Evolutionary conservation across 2,113 vertebrate species (phyloP), one percentile per base, ranked within the genome.

Genomic region (Paradisaea rubra): DNA sequence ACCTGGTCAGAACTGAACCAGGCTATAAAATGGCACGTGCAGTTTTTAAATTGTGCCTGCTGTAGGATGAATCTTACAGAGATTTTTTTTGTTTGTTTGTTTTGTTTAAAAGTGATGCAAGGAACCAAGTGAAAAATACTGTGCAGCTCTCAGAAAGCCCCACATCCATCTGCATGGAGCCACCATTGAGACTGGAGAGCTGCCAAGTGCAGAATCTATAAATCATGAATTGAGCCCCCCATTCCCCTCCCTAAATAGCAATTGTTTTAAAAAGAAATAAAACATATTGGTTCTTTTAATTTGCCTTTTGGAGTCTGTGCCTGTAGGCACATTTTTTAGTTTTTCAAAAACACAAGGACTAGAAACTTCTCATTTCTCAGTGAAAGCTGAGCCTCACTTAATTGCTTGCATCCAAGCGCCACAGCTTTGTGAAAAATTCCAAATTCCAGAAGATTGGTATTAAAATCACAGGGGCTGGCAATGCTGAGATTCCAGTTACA

Each of bases 221-320:
- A 95, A 96, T 86, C 90, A 90, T 86, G 56, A 95, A 66, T 21
- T 16, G 28, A 79, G 24, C 39, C 66, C 70, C 30, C 15, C 64
- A 27, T 54, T 91, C 76, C 68, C 4, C 2, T 93, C 72, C 47
- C 76, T 88, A 94, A 91, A 80, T 90, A 59, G 41, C 85, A 88
- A 91, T 93, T 93, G 94, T 93, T 91, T 95, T 91, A 81, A 66
- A 83, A 91, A 93, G 80, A 90, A 93, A 79, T 80, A 91, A 88
- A 83, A 49, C 79, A 88, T 77, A 93, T 95, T 91, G 64, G 85
- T 91, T 93, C 60, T 95, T 91, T 86, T 93, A 97, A 96, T 71
- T 77, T 88, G 82, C 88, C 90, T 94, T 77, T 95, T 90, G 80
- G 90, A 94, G 86, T 39, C 64, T 88, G 83, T 88, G 91, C 91